Evolutionary conservation across 2,888 invertebrate genomes (phyloP).

Genomic region (Sphinx pinastri): DNA sequence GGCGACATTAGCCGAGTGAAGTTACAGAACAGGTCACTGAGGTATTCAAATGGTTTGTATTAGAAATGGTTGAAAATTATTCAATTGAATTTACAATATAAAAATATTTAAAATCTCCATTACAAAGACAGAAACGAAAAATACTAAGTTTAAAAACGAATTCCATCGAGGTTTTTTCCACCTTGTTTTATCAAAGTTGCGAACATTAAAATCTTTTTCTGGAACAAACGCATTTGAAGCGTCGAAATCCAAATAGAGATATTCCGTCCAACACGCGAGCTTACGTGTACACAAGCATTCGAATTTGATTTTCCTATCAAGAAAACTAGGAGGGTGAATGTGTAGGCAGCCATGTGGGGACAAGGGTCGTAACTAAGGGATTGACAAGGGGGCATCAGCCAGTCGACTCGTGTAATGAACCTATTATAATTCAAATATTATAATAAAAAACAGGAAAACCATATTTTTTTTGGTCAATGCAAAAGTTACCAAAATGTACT

Average conservation of each 20-base stretch:
- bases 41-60: not conserved
- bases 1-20: conserved; percentile 7
- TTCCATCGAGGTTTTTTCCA: not conserved
- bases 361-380: not conserved
- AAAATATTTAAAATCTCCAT: too few relatives aligned
- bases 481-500: too few relatives aligned
- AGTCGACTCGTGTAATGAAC: too few relatives aligned
- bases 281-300: conserved; percentile 20
- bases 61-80: not conserved
- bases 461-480: too few relatives aligned
- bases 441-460: not conserved
- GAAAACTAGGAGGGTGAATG: conserved; percentile 11
- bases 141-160: not conserved
- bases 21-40: conserved; percentile 3
- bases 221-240: not conserved
- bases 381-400: not conserved
- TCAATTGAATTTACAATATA: not conserved
- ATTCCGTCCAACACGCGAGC: conserved; percentile 25
- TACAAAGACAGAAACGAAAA: not conserved
- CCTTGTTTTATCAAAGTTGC: not conserved
- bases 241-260: conserved; percentile 22
- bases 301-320: conserved; percentile 26
- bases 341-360: not conserved
- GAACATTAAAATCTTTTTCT: not conserved
- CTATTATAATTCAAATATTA: not conserved